Evolutionary conservation across 2,888 invertebrate genomes (phyloP), one percentile per base, ranked within the genome.

Genomic region (Galerucella calmariensis): DNA sequence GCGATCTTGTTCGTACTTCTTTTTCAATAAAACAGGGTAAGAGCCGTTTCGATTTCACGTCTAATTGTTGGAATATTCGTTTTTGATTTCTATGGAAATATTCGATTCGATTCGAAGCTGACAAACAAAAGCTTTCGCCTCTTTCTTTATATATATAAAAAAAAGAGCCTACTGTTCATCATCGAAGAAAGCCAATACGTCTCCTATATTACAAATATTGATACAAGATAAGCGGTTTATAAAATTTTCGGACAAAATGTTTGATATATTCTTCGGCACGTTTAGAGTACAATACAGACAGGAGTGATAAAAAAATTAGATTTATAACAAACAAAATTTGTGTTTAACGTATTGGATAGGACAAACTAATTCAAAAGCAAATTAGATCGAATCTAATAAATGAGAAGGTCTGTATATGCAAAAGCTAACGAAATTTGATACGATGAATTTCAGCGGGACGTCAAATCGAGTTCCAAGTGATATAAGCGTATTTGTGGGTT

Each of bases 161-260:
- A 76, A 75, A 69, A 71, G 67, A 71, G 72, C 68, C 48, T 70
- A 74, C 66, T 69, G 69, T 75, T 73, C 73, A 72, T 80, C 79
- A 78, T 77, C 72, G 74, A 73, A 76, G 77, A 72, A 76, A 80
- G 79, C 83, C 84, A 84, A 87, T 86, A 84, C 84, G 82, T 86
- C 85, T 86, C 85, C 81, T 83, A 85, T 86, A 87, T 86, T 86
- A 86, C 87, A 87, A 87, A 87, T 87, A 87, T 87, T 87, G 87
- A 87, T 87, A 87, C 85, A 86, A 86, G 87, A 87, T 87, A 87
- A 87, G 86, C 85, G 85, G 85, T 85, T 87, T 86, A 87, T 86
- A 86, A 87, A 87, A 86, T 86, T 86, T 56, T 86, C 85, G 86
- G 86, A 85, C 86, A 86, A 87, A 87, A 86, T 87, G 85, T 75